Base-by-base conservation (phyloP, 2,888 invertebrate species). In the Drosophila testacea region DNA sequence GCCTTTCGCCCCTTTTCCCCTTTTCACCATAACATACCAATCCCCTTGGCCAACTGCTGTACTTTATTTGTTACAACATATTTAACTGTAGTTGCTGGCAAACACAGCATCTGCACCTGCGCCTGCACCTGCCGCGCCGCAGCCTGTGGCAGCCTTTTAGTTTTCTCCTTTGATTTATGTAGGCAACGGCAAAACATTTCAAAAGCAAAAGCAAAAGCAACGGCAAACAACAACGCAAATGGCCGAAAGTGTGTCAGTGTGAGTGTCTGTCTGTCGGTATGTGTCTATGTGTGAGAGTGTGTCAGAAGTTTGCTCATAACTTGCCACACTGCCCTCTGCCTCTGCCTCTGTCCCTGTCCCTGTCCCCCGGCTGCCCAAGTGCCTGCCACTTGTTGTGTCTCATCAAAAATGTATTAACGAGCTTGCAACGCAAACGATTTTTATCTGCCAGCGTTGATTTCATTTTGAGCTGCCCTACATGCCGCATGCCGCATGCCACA, bases 331-430 rank as follows among this genome's bases (percentile, higher is more conserved):
- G 62, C 57, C 61, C 48, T 16, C 10, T 16, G 11, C 32, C 39
- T 0, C 28, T n/a, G 42, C 6, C 22, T 4, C 41, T 32, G 22
- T 39, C 22, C 5, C 69, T 32, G 61, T 52, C 22, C 5, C 69
- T 32, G 61, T 52, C 66, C 62, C 42, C 39, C 34, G 64, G 57
- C 62, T 62, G 60, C 51, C 67, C 79, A 64, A 68, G 79, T 84
- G 82, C 59, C 75, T 75, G 88, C 89, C 89, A 88, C 85, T 86
- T 86, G 85, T 90, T 88, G 88, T 82, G 79, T 80, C 89, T 89
- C 91, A 91, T 91, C 90, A 90, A 90, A 90, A 90, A 90, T 91
- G 88, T 90, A 90, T 91, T 90, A 90, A 91, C 87, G 89, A 89
- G 88, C 88, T 88, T 81, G 87, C 81, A 83, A 75, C 78, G 83